phyloP scores from a whole-genome alignment of 2,888 invertebrate species.

The Hirtodrosophila confusa region DNA sequence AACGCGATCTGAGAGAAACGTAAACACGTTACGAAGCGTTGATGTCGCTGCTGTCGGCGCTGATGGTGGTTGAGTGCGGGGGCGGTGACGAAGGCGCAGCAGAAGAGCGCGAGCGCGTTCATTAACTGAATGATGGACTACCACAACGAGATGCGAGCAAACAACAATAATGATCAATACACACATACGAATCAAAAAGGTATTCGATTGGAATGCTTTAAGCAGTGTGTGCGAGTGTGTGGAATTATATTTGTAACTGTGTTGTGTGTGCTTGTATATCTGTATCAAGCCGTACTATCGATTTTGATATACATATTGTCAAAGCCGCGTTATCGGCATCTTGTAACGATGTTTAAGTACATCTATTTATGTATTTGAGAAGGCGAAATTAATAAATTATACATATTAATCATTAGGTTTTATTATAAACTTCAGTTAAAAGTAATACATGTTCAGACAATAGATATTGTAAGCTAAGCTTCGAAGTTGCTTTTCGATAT shows the following conservation, averaged over 20 bases:
- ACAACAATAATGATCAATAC: slow-evolving; percentile 43
- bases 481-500: too few relatives aligned
- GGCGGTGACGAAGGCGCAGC: slow-evolving; percentile 13
- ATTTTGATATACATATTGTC: slow-evolving; percentile 8
- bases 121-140: slow-evolving; percentile 72
- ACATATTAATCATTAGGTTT: too few relatives aligned
- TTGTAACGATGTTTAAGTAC: neutral
- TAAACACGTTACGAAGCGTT: slow-evolving; percentile 69
- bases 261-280: neutral
- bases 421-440: too few relatives aligned
- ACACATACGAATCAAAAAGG: slow-evolving; percentile 36
- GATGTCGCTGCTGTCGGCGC: slow-evolving; percentile 21
- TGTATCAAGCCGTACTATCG: slow-evolving; percentile 38
- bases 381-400: too few relatives aligned
- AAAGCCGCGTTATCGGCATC: slow-evolving; percentile 27
- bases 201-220: slow-evolving; percentile 56
- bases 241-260: slow-evolving; percentile 17
- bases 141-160: slow-evolving; percentile 51
- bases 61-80: slow-evolving; percentile 13
- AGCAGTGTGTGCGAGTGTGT: neutral
- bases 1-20: slow-evolving; percentile 62
- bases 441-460: too few relatives aligned
- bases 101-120: slow-evolving; percentile 49
- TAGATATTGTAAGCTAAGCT: too few relatives aligned
- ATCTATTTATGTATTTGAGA: neutral